Evolutionary conservation across 2,113 vertebrate genomes (phyloP), one percentile per base, ranked within the genome.

Genomic region (Manacus vitellinus): DNA sequence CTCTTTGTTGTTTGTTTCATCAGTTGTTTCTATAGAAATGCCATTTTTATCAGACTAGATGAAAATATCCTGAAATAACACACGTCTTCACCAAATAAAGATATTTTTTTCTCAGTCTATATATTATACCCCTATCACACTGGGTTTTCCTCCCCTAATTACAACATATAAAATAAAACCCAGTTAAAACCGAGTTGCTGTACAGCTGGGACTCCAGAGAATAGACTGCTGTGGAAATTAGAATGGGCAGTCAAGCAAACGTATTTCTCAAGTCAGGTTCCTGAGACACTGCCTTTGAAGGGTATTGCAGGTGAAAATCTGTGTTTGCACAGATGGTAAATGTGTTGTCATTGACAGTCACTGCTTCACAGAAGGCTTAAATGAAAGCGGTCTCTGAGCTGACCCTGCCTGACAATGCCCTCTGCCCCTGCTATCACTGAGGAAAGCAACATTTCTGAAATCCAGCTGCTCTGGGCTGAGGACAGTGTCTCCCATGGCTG

Each of bases 11-110:
- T 85, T 94, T 87, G 27, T 73, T 93, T 66, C 31, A 75, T 72
- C 61, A 56, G 44, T 89, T 94, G 90, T 94, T 93, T 95, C 94
- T 88, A 86, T 89, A 94, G 94, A 93, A 94, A 97, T 95, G 74
- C 28, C 24, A 12, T 70, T 95, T 88, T 86, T 80, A 71, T 74
- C 72, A 77, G 75, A 16, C 30, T 86, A 81, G 43, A 62, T 68
- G 24, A 86, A 92, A 92, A 74, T 71, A 92, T n/a, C 61, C 94
- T 56, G 43, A 94, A 91, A 72, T 82, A 92, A 85, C 21, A 75
- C 44, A 82, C 52, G 56, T 72, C 79, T 96, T 81, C n/a, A 81
- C 49, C 65, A 84, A 84, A 86, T 49, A 77, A 75, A 92, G 61
- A n/a, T 84, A 63, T 71, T 88, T 96, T 71, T 92, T 2, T 0